Evolutionary conservation across 2,888 invertebrate species (phyloP), one percentile per base, ranked within the genome.

Genomic region (Dastarcus helophoroides): DNA sequence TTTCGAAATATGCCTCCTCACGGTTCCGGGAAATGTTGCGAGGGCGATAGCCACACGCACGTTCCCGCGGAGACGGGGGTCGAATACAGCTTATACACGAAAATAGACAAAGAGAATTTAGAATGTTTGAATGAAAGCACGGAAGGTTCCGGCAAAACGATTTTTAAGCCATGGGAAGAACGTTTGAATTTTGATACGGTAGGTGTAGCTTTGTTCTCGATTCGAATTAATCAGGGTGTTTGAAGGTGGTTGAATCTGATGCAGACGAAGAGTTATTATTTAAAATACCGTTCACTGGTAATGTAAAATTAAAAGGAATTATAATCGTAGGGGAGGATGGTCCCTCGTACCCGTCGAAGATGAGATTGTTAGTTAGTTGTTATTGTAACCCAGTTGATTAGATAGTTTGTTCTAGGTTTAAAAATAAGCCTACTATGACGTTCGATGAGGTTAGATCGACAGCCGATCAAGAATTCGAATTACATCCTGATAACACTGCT

Each of bases 251-350:
- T 1, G 83, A 90, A 62, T 95, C 95, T 65, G 97, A 97, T 70
- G 82, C 77, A 2, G 97, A 97, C 64, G 86, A 88, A 60, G 97
- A 98, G 63, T 65, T 98, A 3, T 65, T 98, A 2, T 91, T 98
- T 56, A 95, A 94, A 58, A 88, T 97, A 51, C 95, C 95, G 14
- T 98, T 98, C 56, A 89, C 90, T 19, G 94, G 93, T 16, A 88
- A 86, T 65, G 73, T 98, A 2, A 95, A 95, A 61, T 64, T 98
- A 28, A 94, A 94, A 65, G 95, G 95, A 6, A 75, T 98, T 22
- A 84, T 88, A 46, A 65, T 98, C 30, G 72, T 83, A 44, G 95
- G 95, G n/a, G 88, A 86, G 40, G 82, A 90, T 54, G 78, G 83
- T 40, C 78, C 79, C 38, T 67, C 76, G 11, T 89, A 91, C 67